Percentiles rank a stretch among this genome's conserved stretches.
phyloP scores from a whole-genome alignment of 2,113 vertebrate genomes.

The Heptranchias perlo region DNA sequence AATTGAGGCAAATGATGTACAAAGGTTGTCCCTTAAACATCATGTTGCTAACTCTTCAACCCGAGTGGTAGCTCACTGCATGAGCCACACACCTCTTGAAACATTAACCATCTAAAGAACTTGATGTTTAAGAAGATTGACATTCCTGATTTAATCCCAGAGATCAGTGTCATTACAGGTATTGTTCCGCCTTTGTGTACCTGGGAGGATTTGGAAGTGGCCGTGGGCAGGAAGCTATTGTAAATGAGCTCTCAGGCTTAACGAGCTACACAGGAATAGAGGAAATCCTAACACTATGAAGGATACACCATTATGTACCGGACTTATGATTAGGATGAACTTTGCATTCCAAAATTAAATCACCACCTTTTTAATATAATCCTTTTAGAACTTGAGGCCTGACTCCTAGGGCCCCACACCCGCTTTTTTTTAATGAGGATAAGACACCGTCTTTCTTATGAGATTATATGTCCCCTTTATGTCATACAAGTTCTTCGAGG shows the following conservation, averaged over 20 bases:
- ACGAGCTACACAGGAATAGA: background rate
- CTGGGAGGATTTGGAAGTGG: background rate
- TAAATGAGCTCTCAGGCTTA: background rate
- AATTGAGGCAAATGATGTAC: background rate
- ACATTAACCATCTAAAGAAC: slow-evolving; percentile 25
- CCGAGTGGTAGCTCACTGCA: background rate
- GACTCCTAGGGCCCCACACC: background rate
- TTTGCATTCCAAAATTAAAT: background rate
- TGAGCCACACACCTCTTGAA: background rate
- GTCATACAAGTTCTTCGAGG: background rate
- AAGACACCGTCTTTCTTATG: background rate
- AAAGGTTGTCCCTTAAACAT: background rate
- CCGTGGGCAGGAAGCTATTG: background rate
- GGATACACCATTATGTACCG: background rate
- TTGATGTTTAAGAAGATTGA: background rate
- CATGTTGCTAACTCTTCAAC: background rate
- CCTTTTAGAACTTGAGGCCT: background rate
- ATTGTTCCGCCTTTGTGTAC: slow-evolving; percentile 11
- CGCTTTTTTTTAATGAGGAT: background rate
- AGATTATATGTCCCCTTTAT: background rate
- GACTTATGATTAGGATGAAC: background rate
- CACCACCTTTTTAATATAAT: background rate
- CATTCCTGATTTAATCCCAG: slow-evolving; percentile 30
- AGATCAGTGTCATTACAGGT: background rate
- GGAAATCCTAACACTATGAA: background rate